Percentiles rank a stretch among this genome's conserved stretches.
These are phyloP conservation scores for Catharus minimus DNA, from an alignment of 2,113 vertebrate genomes.

Conservation along the genomic window DNA sequence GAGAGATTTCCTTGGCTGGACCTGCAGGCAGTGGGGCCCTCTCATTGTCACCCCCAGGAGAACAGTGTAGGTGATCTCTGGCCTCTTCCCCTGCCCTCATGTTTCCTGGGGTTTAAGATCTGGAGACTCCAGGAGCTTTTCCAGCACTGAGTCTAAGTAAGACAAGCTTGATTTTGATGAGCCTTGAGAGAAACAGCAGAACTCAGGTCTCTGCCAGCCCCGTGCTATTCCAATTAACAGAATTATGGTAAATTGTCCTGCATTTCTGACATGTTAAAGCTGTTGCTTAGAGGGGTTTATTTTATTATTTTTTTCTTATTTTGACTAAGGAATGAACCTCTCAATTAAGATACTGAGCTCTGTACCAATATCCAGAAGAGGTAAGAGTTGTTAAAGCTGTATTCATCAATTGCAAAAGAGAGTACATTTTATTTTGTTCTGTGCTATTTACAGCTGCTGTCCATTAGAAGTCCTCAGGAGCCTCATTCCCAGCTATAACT, in stretches of 20 bases:
- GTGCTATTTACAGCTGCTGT: conserved; percentile 70
- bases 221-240: not conserved
- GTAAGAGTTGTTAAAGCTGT: conserved; percentile 45
- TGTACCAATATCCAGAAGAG: not conserved
- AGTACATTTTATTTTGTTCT: conserved; percentile 18
- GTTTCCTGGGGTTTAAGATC: not conserved
- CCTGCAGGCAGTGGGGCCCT: not conserved
- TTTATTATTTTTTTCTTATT: not conserved
- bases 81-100: not conserved
- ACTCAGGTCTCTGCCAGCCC: not conserved
- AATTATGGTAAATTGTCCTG: not conserved
- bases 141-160: not conserved
- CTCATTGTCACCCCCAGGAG: accelerated
- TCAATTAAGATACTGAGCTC: not conserved
- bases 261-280: not conserved
- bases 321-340: not conserved
- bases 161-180: not conserved
- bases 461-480: conserved; percentile 65
- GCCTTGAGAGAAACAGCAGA: not conserved
- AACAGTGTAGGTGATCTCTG: not conserved
- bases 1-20: not conserved
- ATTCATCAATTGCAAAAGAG: conserved; percentile 49
- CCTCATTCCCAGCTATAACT: conserved; percentile 43
- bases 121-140: not conserved
- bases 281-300: not conserved